Percentiles rank a stretch among this genome's conserved stretches.
These are phyloP conservation scores for Thyatira batis DNA, from an alignment of 2,888 invertebrate genomes.

Conservation along the genomic window DNA sequence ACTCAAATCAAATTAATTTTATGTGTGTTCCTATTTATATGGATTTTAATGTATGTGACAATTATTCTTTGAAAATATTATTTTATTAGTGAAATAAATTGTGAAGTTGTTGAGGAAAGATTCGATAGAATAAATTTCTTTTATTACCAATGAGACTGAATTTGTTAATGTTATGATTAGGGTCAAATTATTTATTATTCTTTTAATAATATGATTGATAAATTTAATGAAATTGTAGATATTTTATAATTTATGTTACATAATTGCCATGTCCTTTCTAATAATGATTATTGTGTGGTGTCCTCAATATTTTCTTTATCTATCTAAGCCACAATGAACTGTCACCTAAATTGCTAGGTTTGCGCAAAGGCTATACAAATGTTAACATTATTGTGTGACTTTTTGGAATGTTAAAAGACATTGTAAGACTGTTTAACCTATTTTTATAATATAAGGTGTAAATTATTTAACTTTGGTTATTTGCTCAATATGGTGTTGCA, in stretches of 20 bases:
- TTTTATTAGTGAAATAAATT: constrained; percentile 28
- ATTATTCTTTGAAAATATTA: constrained; percentile 38
- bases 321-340: constrained; percentile 25
- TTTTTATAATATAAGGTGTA: constrained; percentile 19
- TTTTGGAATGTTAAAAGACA: constrained; percentile 57
- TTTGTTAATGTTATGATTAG: constrained; percentile 72
- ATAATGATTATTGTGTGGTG: constrained; percentile 13
- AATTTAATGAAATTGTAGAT: constrained; percentile 26
- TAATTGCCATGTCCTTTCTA: constrained; percentile 29
- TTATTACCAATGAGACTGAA: constrained; percentile 80
- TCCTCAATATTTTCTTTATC: constrained; percentile 3
- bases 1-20: constrained; percentile 31
- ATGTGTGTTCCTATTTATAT: constrained; percentile 34
- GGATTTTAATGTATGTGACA: constrained; percentile 36
- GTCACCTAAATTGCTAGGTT: constrained; percentile 24
- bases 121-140: constrained; percentile 54
- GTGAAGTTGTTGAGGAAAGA: constrained; percentile 68
- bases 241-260: constrained; percentile 22
- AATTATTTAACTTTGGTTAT: constrained; percentile 33
- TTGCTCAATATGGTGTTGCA: constrained; percentile 49
- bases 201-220: constrained; percentile 38
- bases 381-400: constrained; percentile 24
- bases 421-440: constrained; percentile 64
- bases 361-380: constrained; percentile 22
- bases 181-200: constrained; percentile 73